phyloP scores from a whole-genome alignment of 2,888 invertebrate genomes.

The Pecten maximus region DNA sequence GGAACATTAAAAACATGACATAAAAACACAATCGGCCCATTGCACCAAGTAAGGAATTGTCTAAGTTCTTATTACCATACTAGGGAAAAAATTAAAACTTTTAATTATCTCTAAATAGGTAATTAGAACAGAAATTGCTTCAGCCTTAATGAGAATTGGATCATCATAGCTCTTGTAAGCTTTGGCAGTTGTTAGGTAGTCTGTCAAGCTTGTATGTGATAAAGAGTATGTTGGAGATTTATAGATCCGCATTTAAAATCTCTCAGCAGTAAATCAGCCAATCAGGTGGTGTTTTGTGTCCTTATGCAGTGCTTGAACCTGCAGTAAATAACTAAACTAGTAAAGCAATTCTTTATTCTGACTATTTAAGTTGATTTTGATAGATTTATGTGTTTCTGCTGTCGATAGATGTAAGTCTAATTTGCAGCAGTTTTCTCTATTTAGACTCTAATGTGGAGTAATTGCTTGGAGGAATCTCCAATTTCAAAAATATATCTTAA shows the following conservation, averaged over 20 bases:
- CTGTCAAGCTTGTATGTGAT: slow-evolving; percentile 33
- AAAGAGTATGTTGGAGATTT: slow-evolving; percentile 33
- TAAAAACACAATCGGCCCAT: slow-evolving; percentile 8
- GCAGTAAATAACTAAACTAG: not conserved
- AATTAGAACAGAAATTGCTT: slow-evolving; percentile 13
- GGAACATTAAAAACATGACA: not conserved
- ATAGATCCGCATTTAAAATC: slow-evolving; percentile 16
- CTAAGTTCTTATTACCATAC: not conserved
- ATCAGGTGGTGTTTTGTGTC: slow-evolving; percentile 13
- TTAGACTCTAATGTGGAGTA: not conserved
- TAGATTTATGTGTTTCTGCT: slow-evolving; percentile 11
- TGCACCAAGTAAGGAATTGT: slow-evolving; percentile 12
- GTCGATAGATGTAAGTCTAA: not conserved
- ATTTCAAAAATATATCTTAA: not conserved
- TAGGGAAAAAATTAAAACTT: slow-evolving; percentile 7
- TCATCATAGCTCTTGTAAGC: slow-evolving; percentile 30
- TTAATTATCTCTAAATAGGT: slow-evolving; percentile 24
- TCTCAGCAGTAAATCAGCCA: slow-evolving; percentile 6
- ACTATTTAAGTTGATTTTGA: slow-evolving; percentile 30
- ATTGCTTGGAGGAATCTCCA: not conserved
- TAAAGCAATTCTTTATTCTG: slow-evolving; percentile 28
- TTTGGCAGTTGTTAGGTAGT: slow-evolving; percentile 13
- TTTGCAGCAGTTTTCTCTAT: not conserved
- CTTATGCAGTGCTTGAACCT: slow-evolving; percentile 26
- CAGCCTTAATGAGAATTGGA: slow-evolving; percentile 1